A percentile compares a stretch with the other conserved stretches of the same genome.
phyloP scores from a whole-genome alignment of 2,888 invertebrate species.

The Eueremaeus valkanovi region DNA sequence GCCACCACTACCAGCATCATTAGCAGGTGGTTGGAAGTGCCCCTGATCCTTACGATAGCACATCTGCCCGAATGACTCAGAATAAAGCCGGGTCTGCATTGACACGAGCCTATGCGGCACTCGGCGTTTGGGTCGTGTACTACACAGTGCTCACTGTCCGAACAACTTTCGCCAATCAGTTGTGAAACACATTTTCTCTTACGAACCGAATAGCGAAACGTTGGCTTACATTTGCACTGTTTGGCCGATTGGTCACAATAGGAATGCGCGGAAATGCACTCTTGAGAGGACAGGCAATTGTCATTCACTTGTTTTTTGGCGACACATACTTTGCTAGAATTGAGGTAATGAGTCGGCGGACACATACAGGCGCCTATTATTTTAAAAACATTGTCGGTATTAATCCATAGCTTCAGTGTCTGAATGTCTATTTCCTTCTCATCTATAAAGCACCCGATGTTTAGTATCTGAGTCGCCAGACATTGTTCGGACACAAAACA shows the following conservation, averaged over 20 bases:
- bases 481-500: slow-evolving; percentile 7
- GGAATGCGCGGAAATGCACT: neutral
- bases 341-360: neutral
- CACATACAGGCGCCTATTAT: slow-evolving; percentile 9
- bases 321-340: neutral
- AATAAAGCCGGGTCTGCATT: slow-evolving; percentile 21
- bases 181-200: slow-evolving; percentile 19
- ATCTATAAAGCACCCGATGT: slow-evolving; percentile 10
- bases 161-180: slow-evolving; percentile 20
- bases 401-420: neutral
- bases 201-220: neutral
- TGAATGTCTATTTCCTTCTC: neutral
- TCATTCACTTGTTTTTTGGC: neutral
- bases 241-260: neutral
- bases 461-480: neutral
- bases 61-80: slow-evolving; percentile 7
- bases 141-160: neutral
- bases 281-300: slow-evolving; percentile 1
- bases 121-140: slow-evolving; percentile 27
- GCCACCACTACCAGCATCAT: slow-evolving; percentile 25
- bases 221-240: slow-evolving; percentile 21
- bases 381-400: neutral
- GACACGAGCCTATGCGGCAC: slow-evolving; percentile 23
- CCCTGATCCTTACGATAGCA: neutral
- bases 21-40: slow-evolving; percentile 7